Conservation (phyloP, 1,140 invertebrate genomes). For the Drosophila baimaii region DNA sequence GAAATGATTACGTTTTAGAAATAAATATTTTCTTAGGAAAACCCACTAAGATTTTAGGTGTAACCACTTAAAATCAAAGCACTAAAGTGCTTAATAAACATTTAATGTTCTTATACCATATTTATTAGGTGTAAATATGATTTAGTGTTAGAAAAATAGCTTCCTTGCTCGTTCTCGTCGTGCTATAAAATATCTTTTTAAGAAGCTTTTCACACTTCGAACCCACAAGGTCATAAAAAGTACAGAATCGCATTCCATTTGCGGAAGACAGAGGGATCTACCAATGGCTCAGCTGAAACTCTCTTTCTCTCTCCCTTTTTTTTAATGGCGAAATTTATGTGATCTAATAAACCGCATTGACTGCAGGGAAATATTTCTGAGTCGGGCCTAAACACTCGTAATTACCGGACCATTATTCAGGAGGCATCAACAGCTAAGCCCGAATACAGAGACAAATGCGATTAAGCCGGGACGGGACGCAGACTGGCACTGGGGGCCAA, state of each 20-base stretch:
- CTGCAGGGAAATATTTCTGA: conserved; percentile 8
- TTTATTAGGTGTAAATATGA: conserved; percentile 17
- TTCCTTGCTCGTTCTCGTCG: too few species aligned
- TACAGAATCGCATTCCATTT: conserved; percentile 11
- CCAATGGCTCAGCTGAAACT: conserved; percentile 15
- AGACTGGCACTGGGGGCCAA: conserved; percentile 8
- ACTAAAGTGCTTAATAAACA: neutral
- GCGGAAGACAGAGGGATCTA: conserved; percentile 1
- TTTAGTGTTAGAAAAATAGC: neutral
- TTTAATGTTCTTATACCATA: neutral
- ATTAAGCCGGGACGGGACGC: conserved; percentile 25
- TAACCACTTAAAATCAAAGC: neutral
- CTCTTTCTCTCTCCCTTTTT: neutral
- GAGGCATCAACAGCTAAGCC: conserved; percentile 11
- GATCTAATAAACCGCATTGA: conserved; percentile 17
- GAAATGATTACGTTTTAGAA: neutral
- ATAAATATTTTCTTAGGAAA: neutral
- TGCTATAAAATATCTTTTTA: neutral
- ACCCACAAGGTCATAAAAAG: conserved; percentile 5
- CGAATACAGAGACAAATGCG: conserved; percentile 42
- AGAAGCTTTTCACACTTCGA: conserved; percentile 39
- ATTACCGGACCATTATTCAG: conserved; percentile 47
- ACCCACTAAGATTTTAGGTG: neutral
- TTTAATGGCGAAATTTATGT: conserved; percentile 22
- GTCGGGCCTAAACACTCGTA: conserved; percentile 29